phyloP scores from a whole-genome alignment of 2,113 vertebrate species.

The Myotis yumanensis region DNA sequence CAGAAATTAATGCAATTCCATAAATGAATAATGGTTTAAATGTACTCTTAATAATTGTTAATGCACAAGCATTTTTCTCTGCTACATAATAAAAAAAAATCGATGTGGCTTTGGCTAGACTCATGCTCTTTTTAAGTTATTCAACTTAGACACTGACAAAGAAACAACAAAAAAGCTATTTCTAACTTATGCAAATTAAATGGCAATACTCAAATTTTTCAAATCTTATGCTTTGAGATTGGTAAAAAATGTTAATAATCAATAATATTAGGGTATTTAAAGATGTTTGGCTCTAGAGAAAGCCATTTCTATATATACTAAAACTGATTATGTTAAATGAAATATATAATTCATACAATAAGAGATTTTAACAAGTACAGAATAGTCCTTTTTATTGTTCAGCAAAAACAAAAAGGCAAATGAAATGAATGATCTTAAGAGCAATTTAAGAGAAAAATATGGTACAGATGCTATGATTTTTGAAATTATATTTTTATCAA shows the following conservation, averaged over 20 bases:
- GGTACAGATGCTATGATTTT: neutral
- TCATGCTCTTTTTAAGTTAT: constrained; percentile 66
- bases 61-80: constrained; percentile 72
- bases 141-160: constrained; percentile 53
- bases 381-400: neutral
- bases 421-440: neutral
- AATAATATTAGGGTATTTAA: neutral
- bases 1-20: constrained; percentile 80
- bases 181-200: constrained; percentile 35
- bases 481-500: neutral
- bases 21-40: constrained; percentile 85
- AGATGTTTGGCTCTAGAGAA: neutral
- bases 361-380: neutral
- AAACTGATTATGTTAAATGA: neutral
- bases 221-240: neutral
- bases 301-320: neutral
- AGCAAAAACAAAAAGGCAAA: neutral
- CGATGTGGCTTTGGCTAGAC: constrained; percentile 64
- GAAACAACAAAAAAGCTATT: neutral
- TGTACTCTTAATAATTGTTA: constrained; percentile 78
- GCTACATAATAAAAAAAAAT: constrained; percentile 72
- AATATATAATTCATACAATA: neutral
- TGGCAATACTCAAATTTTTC: constrained; percentile 52
- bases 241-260: neutral
- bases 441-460: neutral